A percentile compares a stretch with the other conserved stretches of the same genome.
These are phyloP conservation scores for Colletes gigas DNA, from an alignment of 1,140 invertebrate species.

Conservation along the genomic window DNA sequence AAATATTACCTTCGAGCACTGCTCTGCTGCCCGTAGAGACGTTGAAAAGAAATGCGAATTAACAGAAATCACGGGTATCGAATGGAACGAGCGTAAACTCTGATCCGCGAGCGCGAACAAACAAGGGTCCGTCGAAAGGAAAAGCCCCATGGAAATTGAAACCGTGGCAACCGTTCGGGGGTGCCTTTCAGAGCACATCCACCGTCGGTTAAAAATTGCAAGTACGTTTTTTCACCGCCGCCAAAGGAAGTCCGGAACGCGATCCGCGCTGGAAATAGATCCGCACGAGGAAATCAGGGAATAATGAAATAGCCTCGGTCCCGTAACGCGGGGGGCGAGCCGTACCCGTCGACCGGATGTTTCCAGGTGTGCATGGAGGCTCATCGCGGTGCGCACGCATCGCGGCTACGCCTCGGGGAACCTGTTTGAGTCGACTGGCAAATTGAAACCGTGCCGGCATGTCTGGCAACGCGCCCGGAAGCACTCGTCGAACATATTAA, in stretches of 20 bases:
- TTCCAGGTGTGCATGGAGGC: conserved; percentile 33
- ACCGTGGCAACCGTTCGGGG: background rate
- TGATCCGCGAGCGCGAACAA: background rate
- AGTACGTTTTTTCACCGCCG: background rate
- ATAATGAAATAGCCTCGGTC: conserved; percentile 32
- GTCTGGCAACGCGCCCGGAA: conserved; percentile 56
- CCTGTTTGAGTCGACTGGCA: conserved; percentile 71
- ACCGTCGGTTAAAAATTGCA: conserved; percentile 5
- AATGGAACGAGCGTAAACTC: conserved; percentile 3
- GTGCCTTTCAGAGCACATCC: background rate
- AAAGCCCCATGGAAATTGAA: conserved; percentile 1
- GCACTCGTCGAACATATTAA: conserved; percentile 68
- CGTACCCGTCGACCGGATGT: conserved; percentile 8
- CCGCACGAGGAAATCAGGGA: conserved; percentile 21
- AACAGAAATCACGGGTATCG: background rate
- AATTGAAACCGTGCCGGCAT: conserved; percentile 68
- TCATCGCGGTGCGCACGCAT: conserved; percentile 42
- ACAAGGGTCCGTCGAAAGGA: background rate
- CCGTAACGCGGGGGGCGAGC: conserved; percentile 8
- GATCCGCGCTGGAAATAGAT: conserved; percentile 4
- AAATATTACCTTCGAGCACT: too few relatives aligned
- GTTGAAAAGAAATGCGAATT: too few relatives aligned
- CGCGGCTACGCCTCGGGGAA: conserved; percentile 54
- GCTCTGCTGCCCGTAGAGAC: too few relatives aligned
- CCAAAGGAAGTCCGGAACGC: background rate